Evolutionary conservation across 2,797 vertebrate genomes (phyloP).

Genomic region (Lutjanus campechanus): DNA sequence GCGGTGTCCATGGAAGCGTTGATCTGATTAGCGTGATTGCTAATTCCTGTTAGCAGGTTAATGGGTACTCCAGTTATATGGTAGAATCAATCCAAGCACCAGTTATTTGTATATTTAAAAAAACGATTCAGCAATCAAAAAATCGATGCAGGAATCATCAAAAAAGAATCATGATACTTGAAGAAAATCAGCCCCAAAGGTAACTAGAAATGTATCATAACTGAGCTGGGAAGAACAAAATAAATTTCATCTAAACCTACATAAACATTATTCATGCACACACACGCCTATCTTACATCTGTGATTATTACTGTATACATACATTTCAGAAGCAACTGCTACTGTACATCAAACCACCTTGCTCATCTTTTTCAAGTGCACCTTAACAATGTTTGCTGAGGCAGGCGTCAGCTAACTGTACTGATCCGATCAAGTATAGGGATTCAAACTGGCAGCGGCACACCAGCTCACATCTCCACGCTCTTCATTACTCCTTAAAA

Average conservation of each 20-base stretch:
- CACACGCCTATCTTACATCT: neutral
- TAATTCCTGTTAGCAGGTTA: too few relatives aligned
- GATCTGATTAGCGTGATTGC: too few relatives aligned
- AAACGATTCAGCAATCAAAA: too few relatives aligned
- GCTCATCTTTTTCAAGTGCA: neutral
- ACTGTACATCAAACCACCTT: neutral
- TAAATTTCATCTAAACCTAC: neutral
- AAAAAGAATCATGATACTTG: too few relatives aligned
- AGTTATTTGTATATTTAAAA: too few relatives aligned
- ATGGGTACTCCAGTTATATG: too few relatives aligned
- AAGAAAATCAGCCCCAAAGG: too few relatives aligned
- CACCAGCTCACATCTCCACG: neutral
- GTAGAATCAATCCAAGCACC: too few relatives aligned
- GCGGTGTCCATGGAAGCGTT: too few relatives aligned
- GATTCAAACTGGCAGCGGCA: constrained; percentile 6
- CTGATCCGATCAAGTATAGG: neutral
- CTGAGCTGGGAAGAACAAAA: neutral
- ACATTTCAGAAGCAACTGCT: constrained; percentile 3
- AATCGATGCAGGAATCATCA: too few relatives aligned
- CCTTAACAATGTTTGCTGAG: neutral
- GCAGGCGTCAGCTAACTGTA: neutral
- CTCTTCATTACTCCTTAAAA: constrained; percentile 7
- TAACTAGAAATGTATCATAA: neutral
- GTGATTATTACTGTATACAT: neutral
- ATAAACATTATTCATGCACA: constrained; percentile 4